A percentile compares a stretch with the other conserved stretches of the same genome.
Conservation (phyloP, 2,797 vertebrate species). For the Enoplosus armatus region DNA sequence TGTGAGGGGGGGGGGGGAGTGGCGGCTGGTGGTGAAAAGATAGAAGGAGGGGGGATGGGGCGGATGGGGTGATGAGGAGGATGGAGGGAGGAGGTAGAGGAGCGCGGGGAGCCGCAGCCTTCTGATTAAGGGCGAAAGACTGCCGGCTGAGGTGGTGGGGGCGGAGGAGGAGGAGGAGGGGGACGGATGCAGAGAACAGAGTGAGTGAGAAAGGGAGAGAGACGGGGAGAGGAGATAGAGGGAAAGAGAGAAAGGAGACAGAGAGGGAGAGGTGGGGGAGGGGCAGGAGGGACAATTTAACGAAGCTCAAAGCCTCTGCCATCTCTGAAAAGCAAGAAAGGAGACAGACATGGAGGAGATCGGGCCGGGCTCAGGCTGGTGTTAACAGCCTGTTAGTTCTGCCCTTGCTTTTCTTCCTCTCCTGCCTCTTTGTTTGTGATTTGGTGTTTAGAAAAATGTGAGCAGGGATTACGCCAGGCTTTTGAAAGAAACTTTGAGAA, state of each 20-base stretch:
- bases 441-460: constrained; percentile 64
- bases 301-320: constrained; percentile 81
- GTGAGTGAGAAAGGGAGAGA: constrained; percentile 66
- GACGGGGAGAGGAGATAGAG: constrained; percentile 58
- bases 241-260: constrained; percentile 57
- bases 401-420: constrained; percentile 64
- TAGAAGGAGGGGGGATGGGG: constrained; percentile 42
- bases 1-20: constrained; percentile 38
- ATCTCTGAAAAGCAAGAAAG: constrained; percentile 76
- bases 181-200: constrained; percentile 63
- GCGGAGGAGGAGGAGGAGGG: constrained; percentile 22
- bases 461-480: constrained; percentile 58
- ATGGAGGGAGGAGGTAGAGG: constrained; percentile 55
- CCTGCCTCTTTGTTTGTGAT: constrained; percentile 76
- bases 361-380: constrained; percentile 66
- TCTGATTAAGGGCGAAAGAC: constrained; percentile 86
- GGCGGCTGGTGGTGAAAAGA: constrained; percentile 72
- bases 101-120: constrained; percentile 73
- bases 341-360: constrained; percentile 73
- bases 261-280: constrained; percentile 63
- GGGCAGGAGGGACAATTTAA: constrained; percentile 82
- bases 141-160: constrained; percentile 70
- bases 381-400: constrained; percentile 79
- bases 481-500: constrained; percentile 64
- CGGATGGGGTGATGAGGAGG: constrained; percentile 51